Percentiles rank a stretch among this genome's conserved stretches.
These are phyloP conservation scores for Arctopsyche grandis DNA, from an alignment of 1,140 invertebrate genomes.

Conservation along the genomic window DNA sequence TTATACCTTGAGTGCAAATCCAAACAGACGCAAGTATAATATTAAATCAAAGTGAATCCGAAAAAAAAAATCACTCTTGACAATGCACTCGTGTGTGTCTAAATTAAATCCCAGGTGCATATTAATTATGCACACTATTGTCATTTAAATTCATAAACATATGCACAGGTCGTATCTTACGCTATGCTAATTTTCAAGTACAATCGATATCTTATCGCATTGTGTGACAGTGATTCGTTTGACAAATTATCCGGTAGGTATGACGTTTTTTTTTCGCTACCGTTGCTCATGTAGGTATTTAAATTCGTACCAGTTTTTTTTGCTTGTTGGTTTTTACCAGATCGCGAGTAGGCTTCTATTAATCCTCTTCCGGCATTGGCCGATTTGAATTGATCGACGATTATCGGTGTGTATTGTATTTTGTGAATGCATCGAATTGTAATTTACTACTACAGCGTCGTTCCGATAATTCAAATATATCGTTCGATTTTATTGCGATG, in stretches of 20 bases:
- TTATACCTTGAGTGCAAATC: too few species aligned
- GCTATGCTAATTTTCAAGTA: background rate
- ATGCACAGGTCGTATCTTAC: background rate
- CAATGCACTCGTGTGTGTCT: too few species aligned
- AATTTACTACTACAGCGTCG: background rate
- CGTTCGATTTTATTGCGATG: background rate
- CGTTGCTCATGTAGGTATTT: too few species aligned
- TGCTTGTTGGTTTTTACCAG: background rate
- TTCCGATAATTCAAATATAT: too few species aligned
- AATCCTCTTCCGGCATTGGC: background rate
- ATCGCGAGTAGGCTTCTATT: background rate
- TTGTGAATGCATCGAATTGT: background rate
- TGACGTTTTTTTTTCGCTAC: too few species aligned
- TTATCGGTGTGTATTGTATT: background rate
- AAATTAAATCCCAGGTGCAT: too few species aligned
- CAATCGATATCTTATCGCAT: background rate
- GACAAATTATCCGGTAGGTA: conserved; percentile 3
- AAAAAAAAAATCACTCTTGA: too few species aligned
- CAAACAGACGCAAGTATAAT: too few species aligned
- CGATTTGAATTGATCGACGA: background rate
- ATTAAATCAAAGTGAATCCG: too few species aligned
- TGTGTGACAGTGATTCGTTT: background rate
- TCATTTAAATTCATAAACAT: background rate
- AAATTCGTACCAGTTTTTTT: background rate
- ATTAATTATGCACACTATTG: background rate